Base-by-base conservation (phyloP, 2,113 vertebrate species). In the Trochalopteron elliotii region DNA sequence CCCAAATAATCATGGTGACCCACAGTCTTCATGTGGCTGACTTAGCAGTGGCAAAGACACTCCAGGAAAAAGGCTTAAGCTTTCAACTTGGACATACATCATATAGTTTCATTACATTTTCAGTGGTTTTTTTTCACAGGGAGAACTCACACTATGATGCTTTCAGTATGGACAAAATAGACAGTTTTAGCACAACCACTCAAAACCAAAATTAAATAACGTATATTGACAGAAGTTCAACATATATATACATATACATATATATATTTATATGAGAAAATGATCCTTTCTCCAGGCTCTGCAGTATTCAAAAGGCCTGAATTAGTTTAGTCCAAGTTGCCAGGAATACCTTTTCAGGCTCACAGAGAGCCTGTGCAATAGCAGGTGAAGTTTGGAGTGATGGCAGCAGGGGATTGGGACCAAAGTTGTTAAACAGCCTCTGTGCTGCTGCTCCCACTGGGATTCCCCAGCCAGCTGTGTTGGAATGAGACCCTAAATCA, bases 101-200 rank as follows among this genome's bases (percentile, higher is more conserved):
- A 44, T 2, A 12, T 1, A 24, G 14, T 53, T 89, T 85, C 8
- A 39, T 47, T 39, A 44, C 4, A 27, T 27, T 83, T 74, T 31
- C 22, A n/a, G 1, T 22, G 5, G 0, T 21, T 70, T 67, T 45
- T 45, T 61, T 27, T 13, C 45, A n/a, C 68, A 71, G 8, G 7
- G 24, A 75, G 12, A 24, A 27, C 19, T 67, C 61, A 25, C 3
- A 9, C 10, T 42, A 11, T 0, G 0, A 12, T 31, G 9, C 37
- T 39, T 39, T 39, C 10, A 39, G 37, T 39, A 39, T 39, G 37
- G 37, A 39, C 8, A 39, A 39, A 39, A 39, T 39, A 39, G 37
- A 39, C 9, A 39, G 10, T 39, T 93, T 89, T 76, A 85, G 42
- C 45, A 79, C 49, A 82, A 52, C 3, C 49, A 20, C 9, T 44